Percentiles rank a stretch among this genome's conserved stretches.
These are phyloP conservation scores for Polyergus mexicanus DNA, from an alignment of 1,140 invertebrate genomes.

Conservation along the genomic window DNA sequence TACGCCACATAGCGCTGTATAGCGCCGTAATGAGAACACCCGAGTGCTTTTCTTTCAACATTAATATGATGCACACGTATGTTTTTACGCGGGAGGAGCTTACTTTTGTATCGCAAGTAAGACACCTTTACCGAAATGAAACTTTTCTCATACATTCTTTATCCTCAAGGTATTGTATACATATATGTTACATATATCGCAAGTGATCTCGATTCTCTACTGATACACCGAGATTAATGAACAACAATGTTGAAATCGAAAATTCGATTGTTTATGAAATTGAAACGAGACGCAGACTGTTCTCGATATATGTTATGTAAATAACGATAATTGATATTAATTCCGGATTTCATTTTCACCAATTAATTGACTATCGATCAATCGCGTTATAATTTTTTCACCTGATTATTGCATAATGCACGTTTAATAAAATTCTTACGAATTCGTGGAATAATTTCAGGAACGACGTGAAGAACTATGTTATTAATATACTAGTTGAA, in stretches of 20 bases:
- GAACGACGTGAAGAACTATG: neutral
- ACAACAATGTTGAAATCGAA: conserved; percentile 3
- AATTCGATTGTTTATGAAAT: neutral
- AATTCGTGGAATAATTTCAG: conserved; percentile 38
- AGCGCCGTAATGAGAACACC: conserved; percentile 15
- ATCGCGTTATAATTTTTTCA: neutral
- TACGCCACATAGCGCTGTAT: neutral
- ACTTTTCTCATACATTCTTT: neutral
- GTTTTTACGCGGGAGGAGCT: neutral
- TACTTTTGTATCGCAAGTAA: neutral
- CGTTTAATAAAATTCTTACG: neutral
- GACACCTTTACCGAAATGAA: conserved; percentile 35
- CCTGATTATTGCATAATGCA: neutral
- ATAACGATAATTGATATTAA: conserved; percentile 30
- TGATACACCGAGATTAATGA: neutral
- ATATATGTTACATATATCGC: neutral
- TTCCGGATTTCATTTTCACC: conserved; percentile 7
- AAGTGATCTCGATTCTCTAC: neutral
- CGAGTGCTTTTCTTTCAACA: conserved; percentile 51
- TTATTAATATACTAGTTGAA: conserved; percentile 11
- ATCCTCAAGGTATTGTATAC: neutral
- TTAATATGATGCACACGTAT: conserved; percentile 18
- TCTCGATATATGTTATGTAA: neutral
- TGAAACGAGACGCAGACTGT: neutral
- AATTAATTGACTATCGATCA: neutral